Percentiles rank a stretch among this genome's conserved stretches.
Conservation (phyloP, 1,140 invertebrate species). For the Tachypleus tridentatus region DNA sequence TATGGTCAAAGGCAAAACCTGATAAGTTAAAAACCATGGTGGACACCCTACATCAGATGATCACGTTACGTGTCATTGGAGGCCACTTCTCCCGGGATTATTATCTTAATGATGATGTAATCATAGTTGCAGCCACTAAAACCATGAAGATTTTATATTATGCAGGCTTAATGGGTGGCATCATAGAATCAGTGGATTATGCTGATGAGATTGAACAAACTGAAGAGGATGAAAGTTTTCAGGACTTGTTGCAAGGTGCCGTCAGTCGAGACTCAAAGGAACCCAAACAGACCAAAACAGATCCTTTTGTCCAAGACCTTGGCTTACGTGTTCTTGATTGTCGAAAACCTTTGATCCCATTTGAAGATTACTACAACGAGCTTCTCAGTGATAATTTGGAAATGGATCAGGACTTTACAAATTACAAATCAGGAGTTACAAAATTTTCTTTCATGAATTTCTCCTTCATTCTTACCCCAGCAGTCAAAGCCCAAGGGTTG, state of each 20-base stretch:
- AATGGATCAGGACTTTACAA: constrained; percentile 84
- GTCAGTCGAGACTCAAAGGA: constrained; percentile 26
- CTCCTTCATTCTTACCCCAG: constrained; percentile 81
- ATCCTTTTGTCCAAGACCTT: constrained; percentile 42
- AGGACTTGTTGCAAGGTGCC: constrained; percentile 30
- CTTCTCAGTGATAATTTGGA: constrained; percentile 79
- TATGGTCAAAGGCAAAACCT: constrained; percentile 61
- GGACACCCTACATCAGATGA: constrained; percentile 71
- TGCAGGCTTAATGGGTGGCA: constrained; percentile 72
- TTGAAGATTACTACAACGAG: constrained; percentile 87
- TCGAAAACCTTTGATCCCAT: constrained; percentile 64
- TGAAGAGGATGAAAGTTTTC: constrained; percentile 27
- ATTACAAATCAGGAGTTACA: constrained; percentile 49
- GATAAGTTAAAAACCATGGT: constrained; percentile 56
- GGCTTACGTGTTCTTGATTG: constrained; percentile 64
- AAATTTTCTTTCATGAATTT: constrained; percentile 89
- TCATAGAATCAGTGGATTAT: constrained; percentile 49
- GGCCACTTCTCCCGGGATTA: constrained; percentile 57
- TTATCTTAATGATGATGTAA: constrained; percentile 67
- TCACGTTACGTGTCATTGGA: constrained; percentile 62
- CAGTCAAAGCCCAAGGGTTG: constrained; percentile 75
- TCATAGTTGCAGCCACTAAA: constrained; percentile 48
- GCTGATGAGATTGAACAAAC: constrained; percentile 30
- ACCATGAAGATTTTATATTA: constrained; percentile 69
- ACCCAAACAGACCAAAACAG: constrained; percentile 28